These are phyloP conservation scores for Notamacropus eugenii DNA, from an alignment of 2,797 vertebrate species.

Conservation along the genomic window DNA sequence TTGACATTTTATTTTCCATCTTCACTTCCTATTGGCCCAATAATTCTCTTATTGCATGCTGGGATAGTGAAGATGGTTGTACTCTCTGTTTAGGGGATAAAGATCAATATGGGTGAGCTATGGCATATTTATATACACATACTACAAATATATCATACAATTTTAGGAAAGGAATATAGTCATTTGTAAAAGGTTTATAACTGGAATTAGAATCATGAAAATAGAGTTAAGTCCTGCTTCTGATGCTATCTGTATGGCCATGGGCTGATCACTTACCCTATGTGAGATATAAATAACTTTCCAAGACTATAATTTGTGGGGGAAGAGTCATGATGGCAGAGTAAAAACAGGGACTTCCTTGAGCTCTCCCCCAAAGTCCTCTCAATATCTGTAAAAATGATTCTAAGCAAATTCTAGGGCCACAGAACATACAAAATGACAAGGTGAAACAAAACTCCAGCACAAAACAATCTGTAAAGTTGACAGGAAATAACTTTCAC, in stretches of 20 bases:
- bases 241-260: neutral
- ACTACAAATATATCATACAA: neutral
- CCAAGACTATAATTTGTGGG: neutral
- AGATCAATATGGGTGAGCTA: neutral
- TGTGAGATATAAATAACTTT: neutral
- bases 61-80: neutral
- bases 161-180: neutral
- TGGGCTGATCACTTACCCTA: neutral
- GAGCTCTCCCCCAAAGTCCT: too few species aligned
- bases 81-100: neutral
- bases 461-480: too few species aligned
- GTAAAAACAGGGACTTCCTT: too few species aligned
- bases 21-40: neutral
- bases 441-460: too few species aligned
- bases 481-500: too few species aligned
- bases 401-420: too few species aligned
- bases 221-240: neutral
- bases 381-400: too few species aligned
- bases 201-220: neutral
- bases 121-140: neutral
- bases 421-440: too few species aligned
- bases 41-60: neutral
- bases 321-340: too few species aligned
- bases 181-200: neutral
- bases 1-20: neutral